Conservation (phyloP, 2,888 invertebrate genomes). For the Archips crataeganus region DNA sequence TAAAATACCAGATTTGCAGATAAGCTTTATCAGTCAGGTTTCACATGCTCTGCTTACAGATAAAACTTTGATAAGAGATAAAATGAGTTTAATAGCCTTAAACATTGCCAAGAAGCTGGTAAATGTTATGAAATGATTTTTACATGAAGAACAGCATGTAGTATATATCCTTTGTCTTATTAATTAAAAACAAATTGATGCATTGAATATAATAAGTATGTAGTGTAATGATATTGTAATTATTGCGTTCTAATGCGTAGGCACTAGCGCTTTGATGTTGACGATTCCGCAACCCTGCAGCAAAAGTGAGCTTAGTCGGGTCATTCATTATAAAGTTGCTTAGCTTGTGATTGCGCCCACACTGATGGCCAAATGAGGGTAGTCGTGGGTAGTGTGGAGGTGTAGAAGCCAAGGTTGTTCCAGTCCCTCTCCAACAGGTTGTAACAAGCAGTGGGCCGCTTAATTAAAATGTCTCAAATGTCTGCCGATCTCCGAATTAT, state of each 20-base stretch:
- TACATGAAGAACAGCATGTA: background rate
- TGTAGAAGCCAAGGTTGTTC: conserved; percentile 82
- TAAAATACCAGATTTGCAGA: conserved; percentile 74
- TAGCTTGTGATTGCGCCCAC: conserved; percentile 78
- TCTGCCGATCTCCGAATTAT: conserved; percentile 58
- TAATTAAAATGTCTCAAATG: conserved; percentile 75
- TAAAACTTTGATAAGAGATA: conserved; percentile 73
- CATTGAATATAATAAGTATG: conserved; percentile 45
- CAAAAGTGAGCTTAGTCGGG: conserved; percentile 74
- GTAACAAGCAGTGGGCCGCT: conserved; percentile 76
- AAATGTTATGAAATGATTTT: background rate
- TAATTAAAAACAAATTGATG: conserved; percentile 47
- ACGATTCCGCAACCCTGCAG: conserved; percentile 74
- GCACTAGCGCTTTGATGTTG: conserved; percentile 69
- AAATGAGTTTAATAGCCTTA: conserved; percentile 75
- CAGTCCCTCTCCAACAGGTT: conserved; percentile 77
- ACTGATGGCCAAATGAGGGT: conserved; percentile 83
- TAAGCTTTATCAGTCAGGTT: conserved; percentile 70
- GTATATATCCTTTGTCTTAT: conserved; percentile 1
- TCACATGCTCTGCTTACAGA: conserved; percentile 67
- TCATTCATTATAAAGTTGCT: conserved; percentile 80
- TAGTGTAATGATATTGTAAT: conserved; percentile 61
- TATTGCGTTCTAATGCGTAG: conserved; percentile 70
- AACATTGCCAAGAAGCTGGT: conserved; percentile 21
- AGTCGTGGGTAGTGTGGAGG: conserved; percentile 83